These are phyloP conservation scores for Atherinosoma microstoma DNA, from an alignment of 2,797 vertebrate species.

Conservation along the genomic window DNA sequence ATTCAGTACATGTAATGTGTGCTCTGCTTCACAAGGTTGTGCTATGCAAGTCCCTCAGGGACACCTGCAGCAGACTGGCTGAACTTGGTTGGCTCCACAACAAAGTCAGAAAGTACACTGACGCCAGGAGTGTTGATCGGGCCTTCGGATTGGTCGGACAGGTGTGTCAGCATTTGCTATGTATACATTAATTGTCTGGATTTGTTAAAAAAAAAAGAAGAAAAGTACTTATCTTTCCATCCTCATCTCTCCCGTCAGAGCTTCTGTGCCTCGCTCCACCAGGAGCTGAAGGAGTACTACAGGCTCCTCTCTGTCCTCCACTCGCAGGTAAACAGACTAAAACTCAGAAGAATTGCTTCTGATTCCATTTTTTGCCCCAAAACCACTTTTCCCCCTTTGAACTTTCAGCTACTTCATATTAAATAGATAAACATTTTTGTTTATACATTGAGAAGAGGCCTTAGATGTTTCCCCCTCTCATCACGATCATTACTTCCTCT, in stretches of 20 bases:
- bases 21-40: slow-evolving; percentile 84
- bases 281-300: slow-evolving; percentile 98
- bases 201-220: background rate
- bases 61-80: slow-evolving; percentile 90
- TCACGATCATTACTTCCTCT: background rate
- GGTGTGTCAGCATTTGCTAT: slow-evolving; percentile 75
- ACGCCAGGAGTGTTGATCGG: slow-evolving; percentile 93
- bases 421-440: no score
- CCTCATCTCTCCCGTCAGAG: slow-evolving; percentile 84
- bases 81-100: slow-evolving; percentile 98
- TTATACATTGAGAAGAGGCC: no score
- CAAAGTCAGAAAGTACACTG: slow-evolving; percentile 96
- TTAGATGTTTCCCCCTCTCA: background rate
- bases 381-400: background rate
- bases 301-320: slow-evolving; percentile 95
- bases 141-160: slow-evolving; percentile 97
- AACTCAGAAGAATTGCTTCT: background rate
- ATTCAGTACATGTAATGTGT: slow-evolving; percentile 4
- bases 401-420: no score
- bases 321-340: slow-evolving; percentile 87
- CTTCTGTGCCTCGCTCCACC: slow-evolving; percentile 96
- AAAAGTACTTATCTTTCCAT: slow-evolving; percentile 64
- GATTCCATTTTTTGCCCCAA: background rate
- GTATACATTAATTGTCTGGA: background rate
- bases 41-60: slow-evolving; percentile 91